Conservation (phyloP, 2,797 vertebrate species). For the Spheniscus humboldti region DNA sequence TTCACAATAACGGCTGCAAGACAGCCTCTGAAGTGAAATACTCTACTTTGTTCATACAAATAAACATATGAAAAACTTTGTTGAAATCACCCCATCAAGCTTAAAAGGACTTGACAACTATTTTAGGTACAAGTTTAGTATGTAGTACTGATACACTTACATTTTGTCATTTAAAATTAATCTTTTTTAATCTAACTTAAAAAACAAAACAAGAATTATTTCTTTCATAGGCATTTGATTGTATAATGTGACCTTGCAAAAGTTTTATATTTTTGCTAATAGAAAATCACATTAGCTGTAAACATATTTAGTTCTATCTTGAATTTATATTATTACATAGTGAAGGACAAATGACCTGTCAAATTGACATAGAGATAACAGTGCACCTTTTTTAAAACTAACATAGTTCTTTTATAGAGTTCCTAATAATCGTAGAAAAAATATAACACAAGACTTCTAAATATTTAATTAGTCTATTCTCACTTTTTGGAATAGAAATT, state of each 20-base stretch:
- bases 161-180: background rate
- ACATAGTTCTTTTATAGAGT: background rate
- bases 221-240: background rate
- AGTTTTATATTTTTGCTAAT: background rate
- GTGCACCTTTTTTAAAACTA: rapidly evolving
- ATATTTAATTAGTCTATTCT: background rate
- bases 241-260: background rate
- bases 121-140: background rate
- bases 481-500: background rate
- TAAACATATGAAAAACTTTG: background rate
- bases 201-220: background rate
- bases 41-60: background rate
- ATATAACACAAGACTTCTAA: background rate
- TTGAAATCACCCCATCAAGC: background rate
- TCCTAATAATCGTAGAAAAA: background rate
- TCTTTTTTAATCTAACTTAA: background rate
- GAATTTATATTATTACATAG: background rate
- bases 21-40: background rate
- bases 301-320: background rate
- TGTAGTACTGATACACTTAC: background rate
- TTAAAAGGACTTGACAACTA: background rate
- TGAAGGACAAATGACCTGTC: background rate
- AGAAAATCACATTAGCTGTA: background rate
- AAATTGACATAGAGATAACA: background rate
- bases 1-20: background rate